These are phyloP conservation scores for Entomobrya multifasciata DNA, from an alignment of 2,888 invertebrate genomes.

Conservation along the genomic window DNA sequence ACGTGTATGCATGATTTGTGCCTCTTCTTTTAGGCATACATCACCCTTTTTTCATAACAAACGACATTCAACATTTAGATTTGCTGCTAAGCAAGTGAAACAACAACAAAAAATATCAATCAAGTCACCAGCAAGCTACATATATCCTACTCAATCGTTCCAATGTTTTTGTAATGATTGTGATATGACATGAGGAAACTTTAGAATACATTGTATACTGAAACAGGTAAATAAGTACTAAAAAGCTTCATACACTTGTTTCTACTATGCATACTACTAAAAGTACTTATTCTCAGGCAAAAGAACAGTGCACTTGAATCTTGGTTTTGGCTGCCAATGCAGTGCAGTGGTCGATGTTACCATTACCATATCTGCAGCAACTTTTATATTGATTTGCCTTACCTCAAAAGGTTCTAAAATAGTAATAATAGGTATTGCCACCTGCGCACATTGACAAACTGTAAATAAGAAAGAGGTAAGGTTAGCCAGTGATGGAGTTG, in stretches of 20 bases:
- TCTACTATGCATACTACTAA: too few relatives aligned
- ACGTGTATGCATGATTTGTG: background rate
- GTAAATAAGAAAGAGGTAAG: conserved; percentile 4
- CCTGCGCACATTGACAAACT: background rate
- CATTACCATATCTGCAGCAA: background rate
- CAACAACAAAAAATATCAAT: conserved; percentile 46
- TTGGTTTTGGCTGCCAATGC: conserved; percentile 6
- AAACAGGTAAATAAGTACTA: background rate
- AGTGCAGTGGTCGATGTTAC: conserved; percentile 1
- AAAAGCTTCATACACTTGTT: too few relatives aligned
- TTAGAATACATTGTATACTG: too few relatives aligned
- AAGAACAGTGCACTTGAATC: background rate
- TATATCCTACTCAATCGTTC: background rate
- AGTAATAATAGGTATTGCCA: background rate
- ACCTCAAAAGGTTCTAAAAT: background rate
- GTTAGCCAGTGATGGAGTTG: background rate
- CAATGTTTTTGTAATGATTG: too few relatives aligned
- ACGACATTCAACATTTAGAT: background rate
- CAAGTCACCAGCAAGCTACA: background rate
- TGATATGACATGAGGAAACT: background rate
- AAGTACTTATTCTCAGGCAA: too few relatives aligned
- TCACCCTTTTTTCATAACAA: background rate
- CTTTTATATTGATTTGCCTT: conserved; percentile 6
- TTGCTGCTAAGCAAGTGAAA: conserved; percentile 36
- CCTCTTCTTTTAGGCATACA: background rate